Evolutionary conservation across 2,888 invertebrate genomes (phyloP), one percentile per base, ranked within the genome.

Genomic region (Tricholauxania praeusta): DNA sequence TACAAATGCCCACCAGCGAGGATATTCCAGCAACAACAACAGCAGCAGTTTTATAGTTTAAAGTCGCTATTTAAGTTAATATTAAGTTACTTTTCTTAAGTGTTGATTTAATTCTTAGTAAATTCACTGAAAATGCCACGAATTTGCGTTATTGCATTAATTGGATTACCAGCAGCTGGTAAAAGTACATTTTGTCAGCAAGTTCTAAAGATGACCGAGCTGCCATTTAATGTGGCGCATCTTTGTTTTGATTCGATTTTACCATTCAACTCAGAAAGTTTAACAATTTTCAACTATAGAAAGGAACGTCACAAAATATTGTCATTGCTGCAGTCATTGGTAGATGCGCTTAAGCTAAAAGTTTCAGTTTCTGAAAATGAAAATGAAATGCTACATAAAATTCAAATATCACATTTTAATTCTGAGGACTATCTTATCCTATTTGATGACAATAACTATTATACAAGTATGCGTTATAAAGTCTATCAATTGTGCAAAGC

Each of bases 401-500:
- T 70, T 15, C 15, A 39, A 39, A 10, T 39, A 7, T 8, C 6
- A 39, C 39, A 39, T 39, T 39, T 39, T 10, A 39, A 75, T 10
- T 49, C 28, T 6, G 52, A 69, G 2, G 78, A 80, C 52, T 79
- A 75, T 69, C 6, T 85, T 1, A 79, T 87, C 12, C n/a, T 87
- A 28, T 83, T 84, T 70, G 87, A 87, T 77, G 87, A 87, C 72
- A 87, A 87, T 72, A 81, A 85, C 67, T 87, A 84, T 63, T 87
- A 87, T 71, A 78, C 79, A 66, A 85, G 86, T 32, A 87, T 87
- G 86, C 83, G 87, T 15, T 80, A 84, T 67, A 83, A 85, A 71
- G 71, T 86, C 1, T 82, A 82, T 53, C 84, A 86, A 76, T 52
- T 85, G 12, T 79, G 83, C 10, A 79, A 79, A 28, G 22, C 68